A percentile compares a stretch with the other conserved stretches of the same genome.
Evolutionary conservation across 1,140 invertebrate species (phyloP).

Genomic region (Eurosta solidaginis): DNA sequence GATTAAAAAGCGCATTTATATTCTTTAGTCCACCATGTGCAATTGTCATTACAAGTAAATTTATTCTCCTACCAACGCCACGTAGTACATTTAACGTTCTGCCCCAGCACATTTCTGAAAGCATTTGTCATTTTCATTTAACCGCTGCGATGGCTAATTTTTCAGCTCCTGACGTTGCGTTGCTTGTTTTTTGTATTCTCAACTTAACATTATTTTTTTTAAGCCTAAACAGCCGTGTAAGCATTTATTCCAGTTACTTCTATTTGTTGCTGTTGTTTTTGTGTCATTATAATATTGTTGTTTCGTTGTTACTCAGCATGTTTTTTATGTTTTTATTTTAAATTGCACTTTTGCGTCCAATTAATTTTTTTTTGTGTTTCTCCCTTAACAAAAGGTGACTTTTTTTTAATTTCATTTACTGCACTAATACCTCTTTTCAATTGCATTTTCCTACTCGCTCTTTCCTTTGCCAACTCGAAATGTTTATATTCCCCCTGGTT

Average conservation of each 20-base stretch:
- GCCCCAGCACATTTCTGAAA: neutral
- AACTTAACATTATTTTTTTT: neutral
- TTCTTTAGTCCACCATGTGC: slow-evolving; percentile 1
- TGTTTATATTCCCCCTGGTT: neutral
- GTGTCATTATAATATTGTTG: slow-evolving; percentile 10
- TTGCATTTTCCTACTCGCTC: neutral
- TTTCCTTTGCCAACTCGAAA: neutral
- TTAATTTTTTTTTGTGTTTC: neutral
- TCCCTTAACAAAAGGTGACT: neutral
- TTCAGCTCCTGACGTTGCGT: neutral
- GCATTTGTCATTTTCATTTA: slow-evolving; percentile 22
- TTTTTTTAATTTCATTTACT: neutral
- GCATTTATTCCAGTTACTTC: neutral
- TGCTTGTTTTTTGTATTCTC: neutral
- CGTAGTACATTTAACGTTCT: neutral
- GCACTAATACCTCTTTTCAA: neutral
- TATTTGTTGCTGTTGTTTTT: neutral
- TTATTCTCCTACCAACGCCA: neutral
- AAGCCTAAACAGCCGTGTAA: neutral
- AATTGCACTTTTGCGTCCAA: slow-evolving; percentile 32
- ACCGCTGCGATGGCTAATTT: neutral
- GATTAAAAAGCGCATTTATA: slow-evolving; percentile 24
- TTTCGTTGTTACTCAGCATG: slow-evolving; percentile 22
- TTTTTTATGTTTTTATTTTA: slow-evolving; percentile 26
- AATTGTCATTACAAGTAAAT: slow-evolving; percentile 25